These are phyloP conservation scores for Drosophila sucinea DNA, from an alignment of 1,140 invertebrate species.

Conservation along the genomic window DNA sequence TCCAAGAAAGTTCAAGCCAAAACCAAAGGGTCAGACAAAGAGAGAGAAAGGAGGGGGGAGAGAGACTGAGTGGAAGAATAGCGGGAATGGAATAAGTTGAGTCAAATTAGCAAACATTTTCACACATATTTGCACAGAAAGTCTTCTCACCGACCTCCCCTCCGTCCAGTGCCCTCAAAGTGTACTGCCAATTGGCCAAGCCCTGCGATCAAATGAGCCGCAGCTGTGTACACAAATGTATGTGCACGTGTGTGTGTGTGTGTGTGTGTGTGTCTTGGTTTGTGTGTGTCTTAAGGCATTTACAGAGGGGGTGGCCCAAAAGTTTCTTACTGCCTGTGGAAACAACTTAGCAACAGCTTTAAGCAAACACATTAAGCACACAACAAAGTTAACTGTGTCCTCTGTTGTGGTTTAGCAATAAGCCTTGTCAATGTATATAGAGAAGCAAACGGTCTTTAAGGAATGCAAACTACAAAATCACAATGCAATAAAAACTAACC, in stretches of 20 bases:
- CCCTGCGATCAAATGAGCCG: slow-evolving; percentile 73
- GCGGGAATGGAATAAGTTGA: slow-evolving; percentile 33
- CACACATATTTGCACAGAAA: slow-evolving; percentile 70
- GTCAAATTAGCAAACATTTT: slow-evolving; percentile 73
- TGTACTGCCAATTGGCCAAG: slow-evolving; percentile 62
- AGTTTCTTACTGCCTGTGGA: slow-evolving; percentile 23
- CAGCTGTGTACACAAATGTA: slow-evolving; percentile 70
- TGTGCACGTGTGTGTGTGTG: slow-evolving; percentile 1
- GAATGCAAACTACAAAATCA: not conserved
- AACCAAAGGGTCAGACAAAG: not conserved
- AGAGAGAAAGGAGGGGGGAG: not conserved
- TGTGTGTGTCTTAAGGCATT: slow-evolving; percentile 30
- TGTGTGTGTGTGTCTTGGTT: slow-evolving; percentile 18
- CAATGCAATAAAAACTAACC: not conserved
- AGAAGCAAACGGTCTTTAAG: not conserved
- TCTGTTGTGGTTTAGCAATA: slow-evolving; percentile 48
- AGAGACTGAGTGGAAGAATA: not conserved
- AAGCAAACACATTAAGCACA: slow-evolving; percentile 35
- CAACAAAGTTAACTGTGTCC: slow-evolving; percentile 45
- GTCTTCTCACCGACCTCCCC: slow-evolving; percentile 15
- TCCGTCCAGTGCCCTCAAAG: not conserved
- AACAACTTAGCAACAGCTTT: slow-evolving; percentile 59
- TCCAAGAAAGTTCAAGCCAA: slow-evolving; percentile 18
- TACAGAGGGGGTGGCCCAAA: slow-evolving; percentile 28
- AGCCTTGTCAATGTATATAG: slow-evolving; percentile 17